phyloP scores from a whole-genome alignment of 1,140 invertebrate species.

The Adoxophyes honmai region DNA sequence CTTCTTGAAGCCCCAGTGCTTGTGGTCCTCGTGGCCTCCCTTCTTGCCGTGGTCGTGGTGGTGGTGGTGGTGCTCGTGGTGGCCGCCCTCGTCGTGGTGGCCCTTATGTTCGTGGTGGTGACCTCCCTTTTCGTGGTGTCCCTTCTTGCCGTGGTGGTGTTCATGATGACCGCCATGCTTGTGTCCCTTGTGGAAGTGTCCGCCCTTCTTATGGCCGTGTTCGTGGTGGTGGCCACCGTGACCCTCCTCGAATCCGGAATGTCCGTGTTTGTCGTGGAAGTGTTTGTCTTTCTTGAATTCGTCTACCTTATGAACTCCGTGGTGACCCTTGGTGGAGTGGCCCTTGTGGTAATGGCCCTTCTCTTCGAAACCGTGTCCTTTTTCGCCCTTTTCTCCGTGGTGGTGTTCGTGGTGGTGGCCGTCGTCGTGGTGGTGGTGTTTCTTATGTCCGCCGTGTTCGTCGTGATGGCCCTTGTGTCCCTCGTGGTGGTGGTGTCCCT shows the following conservation, averaged over 20 bases:
- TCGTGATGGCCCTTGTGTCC: slow-evolving; percentile 83
- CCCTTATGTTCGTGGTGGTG: slow-evolving; percentile 66
- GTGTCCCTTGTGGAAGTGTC: slow-evolving; percentile 82
- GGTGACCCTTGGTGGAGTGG: slow-evolving; percentile 86
- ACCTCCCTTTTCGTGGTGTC: slow-evolving; percentile 82
- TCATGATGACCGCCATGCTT: slow-evolving; percentile 82
- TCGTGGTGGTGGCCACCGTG: slow-evolving; percentile 82
- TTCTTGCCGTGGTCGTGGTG: slow-evolving; percentile 80
- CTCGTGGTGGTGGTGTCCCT: slow-evolving; percentile 85
- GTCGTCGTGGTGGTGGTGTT: slow-evolving; percentile 84
- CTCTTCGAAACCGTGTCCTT: slow-evolving; percentile 79
- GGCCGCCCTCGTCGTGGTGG: slow-evolving; percentile 76
- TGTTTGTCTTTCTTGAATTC: slow-evolving; percentile 79
- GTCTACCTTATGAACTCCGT: slow-evolving; percentile 85
- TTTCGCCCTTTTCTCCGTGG: slow-evolving; percentile 81
- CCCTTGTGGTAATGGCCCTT: slow-evolving; percentile 84
- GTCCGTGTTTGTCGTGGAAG: slow-evolving; percentile 87
- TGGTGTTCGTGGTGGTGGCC: slow-evolving; percentile 86
- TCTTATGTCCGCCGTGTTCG: slow-evolving; percentile 84
- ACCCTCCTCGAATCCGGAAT: slow-evolving; percentile 81
- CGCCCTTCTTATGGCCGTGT: slow-evolving; percentile 82
- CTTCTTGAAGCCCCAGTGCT: slow-evolving; percentile 75
- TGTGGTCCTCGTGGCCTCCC: slow-evolving; percentile 75
- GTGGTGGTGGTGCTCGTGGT: slow-evolving; percentile 79
- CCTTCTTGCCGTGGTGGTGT: slow-evolving; percentile 84